Conservation (phyloP, 1,140 invertebrate species). For the Tetramorium alpestre region DNA sequence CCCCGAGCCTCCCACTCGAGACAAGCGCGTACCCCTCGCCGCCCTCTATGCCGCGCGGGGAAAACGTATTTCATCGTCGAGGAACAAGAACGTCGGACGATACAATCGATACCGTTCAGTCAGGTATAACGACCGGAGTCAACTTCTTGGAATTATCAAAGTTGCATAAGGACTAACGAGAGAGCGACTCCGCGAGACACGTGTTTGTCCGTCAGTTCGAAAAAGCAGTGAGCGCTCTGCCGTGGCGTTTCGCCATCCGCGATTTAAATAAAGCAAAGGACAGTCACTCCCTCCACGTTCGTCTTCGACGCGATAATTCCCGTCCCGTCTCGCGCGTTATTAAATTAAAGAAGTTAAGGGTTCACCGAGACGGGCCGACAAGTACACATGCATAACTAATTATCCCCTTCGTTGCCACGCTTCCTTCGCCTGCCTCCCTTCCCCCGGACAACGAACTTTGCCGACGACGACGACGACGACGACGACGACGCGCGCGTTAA, state of each 20-base stretch:
- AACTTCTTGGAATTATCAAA: constrained; percentile 44
- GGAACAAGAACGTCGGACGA: constrained; percentile 36
- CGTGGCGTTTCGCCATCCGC: background rate
- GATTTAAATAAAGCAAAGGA: background rate
- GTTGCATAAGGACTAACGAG: constrained; percentile 25
- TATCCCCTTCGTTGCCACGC: constrained; percentile 9
- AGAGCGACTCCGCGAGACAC: background rate
- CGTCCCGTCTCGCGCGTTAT: constrained; percentile 9
- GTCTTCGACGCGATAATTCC: constrained; percentile 1
- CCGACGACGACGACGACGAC: background rate
- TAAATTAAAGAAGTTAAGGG: constrained; percentile 54
- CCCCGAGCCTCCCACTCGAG: constrained; percentile 4
- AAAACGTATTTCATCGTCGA: constrained; percentile 41
- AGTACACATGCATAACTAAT: constrained; percentile 56
- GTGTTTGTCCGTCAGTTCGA: background rate
- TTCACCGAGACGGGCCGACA: constrained; percentile 25
- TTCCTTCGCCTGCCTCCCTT: background rate
- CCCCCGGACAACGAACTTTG: constrained; percentile 1
- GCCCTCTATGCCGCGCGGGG: background rate
- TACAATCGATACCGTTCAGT: constrained; percentile 49
- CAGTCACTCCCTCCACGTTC: background rate
- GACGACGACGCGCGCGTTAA: constrained; percentile 49
- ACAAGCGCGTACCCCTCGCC: background rate
- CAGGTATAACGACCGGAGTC: constrained; percentile 26
- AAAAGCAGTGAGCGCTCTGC: background rate